phyloP scores from a whole-genome alignment of 2,888 invertebrate species.

The Amphiduros pacificus region DNA sequence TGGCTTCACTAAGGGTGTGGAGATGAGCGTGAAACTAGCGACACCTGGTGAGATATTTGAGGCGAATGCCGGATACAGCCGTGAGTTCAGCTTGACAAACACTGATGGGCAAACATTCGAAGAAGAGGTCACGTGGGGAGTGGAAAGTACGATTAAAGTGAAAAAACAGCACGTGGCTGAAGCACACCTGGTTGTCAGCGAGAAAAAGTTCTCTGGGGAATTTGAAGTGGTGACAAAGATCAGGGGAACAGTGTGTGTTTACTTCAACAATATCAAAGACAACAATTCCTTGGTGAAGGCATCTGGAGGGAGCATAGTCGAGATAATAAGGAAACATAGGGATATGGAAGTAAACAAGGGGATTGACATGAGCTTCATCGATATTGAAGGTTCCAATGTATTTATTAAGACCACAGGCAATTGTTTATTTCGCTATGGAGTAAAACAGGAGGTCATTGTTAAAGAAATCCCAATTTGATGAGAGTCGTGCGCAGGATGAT shows the following conservation, averaged over 20 bases:
- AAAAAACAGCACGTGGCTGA: constrained; percentile 45
- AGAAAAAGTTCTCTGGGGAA: constrained; percentile 42
- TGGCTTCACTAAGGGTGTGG: constrained; percentile 48
- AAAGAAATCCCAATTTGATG: not conserved
- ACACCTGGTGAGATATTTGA: constrained; percentile 59
- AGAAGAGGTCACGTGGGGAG: constrained; percentile 56
- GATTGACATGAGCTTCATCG: not conserved
- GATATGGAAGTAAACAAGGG: constrained; percentile 4
- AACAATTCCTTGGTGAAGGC: constrained; percentile 32
- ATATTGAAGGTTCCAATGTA: not conserved
- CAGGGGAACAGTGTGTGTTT: constrained; percentile 29
- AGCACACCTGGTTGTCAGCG: constrained; percentile 55
- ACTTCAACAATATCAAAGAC: constrained; percentile 30
- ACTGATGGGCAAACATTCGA: constrained; percentile 52
- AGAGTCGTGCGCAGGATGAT: too few species aligned
- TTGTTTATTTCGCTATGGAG: not conserved
- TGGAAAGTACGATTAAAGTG: constrained; percentile 50
- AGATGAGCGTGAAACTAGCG: constrained; percentile 54
- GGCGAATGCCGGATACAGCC: constrained; percentile 56
- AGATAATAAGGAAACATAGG: constrained; percentile 23
- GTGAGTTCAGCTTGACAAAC: constrained; percentile 55
- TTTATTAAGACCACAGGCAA: not conserved
- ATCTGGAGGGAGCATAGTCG: constrained; percentile 28
- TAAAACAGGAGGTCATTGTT: not conserved
- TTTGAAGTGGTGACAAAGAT: constrained; percentile 44